phyloP scores from a whole-genome alignment of 2,888 invertebrate species.

The Caradrina kadenii region DNA sequence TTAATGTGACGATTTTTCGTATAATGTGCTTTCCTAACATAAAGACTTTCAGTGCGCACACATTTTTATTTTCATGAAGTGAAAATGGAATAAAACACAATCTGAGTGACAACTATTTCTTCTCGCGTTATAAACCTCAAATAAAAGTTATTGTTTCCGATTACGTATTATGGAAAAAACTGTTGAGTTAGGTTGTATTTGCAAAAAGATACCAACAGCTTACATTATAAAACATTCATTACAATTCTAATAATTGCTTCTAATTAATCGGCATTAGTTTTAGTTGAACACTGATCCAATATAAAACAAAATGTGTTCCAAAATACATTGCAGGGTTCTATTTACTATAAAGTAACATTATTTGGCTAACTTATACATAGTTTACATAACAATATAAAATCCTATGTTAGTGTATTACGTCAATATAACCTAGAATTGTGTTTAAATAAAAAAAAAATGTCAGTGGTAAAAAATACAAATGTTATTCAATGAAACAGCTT shows the following conservation, averaged over 20 bases:
- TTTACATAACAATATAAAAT: too few species aligned
- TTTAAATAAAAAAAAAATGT: constrained; percentile 4
- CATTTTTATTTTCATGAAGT: constrained; percentile 36
- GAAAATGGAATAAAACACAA: constrained; percentile 17
- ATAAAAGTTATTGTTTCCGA: constrained; percentile 41
- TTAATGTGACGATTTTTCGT: constrained; percentile 66
- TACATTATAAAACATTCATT: too few species aligned
- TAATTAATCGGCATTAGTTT: constrained; percentile 8
- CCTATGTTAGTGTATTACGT: too few species aligned
- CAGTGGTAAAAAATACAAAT: constrained; percentile 8
- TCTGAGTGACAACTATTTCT: constrained; percentile 35
- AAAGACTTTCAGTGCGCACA: constrained; percentile 53
- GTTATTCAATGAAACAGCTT: constrained; percentile 43
- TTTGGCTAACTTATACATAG: too few species aligned
- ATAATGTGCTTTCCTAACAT: constrained; percentile 68
- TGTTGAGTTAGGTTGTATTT: not conserved
- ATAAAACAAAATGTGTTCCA: not conserved
- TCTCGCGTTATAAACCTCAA: constrained; percentile 31
- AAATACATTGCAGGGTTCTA: not conserved
- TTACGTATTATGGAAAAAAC: constrained; percentile 23
- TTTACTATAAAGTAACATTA: too few species aligned
- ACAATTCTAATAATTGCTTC: not conserved
- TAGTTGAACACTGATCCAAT: not conserved
- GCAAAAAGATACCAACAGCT: too few species aligned
- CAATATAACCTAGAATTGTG: not conserved